Evolutionary conservation across 2,888 invertebrate species (phyloP), one percentile per base, ranked within the genome.

Genomic region (Alsophila aescularia): DNA sequence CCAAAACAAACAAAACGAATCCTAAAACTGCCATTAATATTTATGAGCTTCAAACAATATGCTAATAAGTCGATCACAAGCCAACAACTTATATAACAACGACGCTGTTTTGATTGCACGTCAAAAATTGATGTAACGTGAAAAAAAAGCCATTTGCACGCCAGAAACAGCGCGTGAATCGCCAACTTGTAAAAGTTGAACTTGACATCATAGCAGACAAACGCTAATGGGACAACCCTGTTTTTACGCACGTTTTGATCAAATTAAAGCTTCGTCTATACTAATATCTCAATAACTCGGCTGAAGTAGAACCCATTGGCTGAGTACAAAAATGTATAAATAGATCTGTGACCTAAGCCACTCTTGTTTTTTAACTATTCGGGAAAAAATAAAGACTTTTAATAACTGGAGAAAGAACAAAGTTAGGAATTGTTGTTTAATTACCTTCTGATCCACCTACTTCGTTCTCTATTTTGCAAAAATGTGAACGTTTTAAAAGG

Each of bases 131-230:
- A 67, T 57, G 61, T 32, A 35, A 69, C 43, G 18, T 21, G n/a
- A 62, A 65, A 50, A 62, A 50, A 43, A 44, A 37, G 35, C 43
- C 21, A 16, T 10, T 31, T 2, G 18, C 18, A 24, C 13, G 35
- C 47, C 32, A 40, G 54, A 52, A 45, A 36, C 29, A 42, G 36
- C 36, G 12, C 43, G 32, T 42, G 48, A 51, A 29, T 54, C 43
- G 61, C 52, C 37, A 24, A 50, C 51, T 60, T 24, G 41, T 43
- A 58, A 56, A 50, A 29, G 18, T 21, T 62, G 59, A 70, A 67
- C 66, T 67, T 70, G 70, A 68, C 65, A 69, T 45, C 50, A 37
- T 44, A 41, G 53, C 54, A 32, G 34, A 48, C 13, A 34, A 57
- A 44, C 43, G 56, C 54, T 57, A 55, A 64, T 62, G 52, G 48